Conservation (phyloP, 1,140 invertebrate species). For the Zaprionus nigranus region DNA sequence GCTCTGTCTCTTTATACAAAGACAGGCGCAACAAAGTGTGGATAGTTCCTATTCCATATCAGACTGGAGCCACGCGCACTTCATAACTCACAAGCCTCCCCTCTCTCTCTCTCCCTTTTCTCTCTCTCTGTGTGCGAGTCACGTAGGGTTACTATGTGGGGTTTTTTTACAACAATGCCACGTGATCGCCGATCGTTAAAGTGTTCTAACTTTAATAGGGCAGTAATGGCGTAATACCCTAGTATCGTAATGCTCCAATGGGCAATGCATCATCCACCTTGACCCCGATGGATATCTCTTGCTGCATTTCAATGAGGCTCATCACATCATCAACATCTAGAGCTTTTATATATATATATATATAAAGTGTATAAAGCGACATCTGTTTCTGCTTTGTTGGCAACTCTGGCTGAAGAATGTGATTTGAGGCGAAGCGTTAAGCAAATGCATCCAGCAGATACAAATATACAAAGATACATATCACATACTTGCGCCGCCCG, state of each 20-base stretch:
- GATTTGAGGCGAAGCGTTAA: slow-evolving; percentile 32
- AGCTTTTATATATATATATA: background rate
- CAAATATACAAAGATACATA: slow-evolving; percentile 56
- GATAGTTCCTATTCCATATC: slow-evolving; percentile 13
- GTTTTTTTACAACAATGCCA: slow-evolving; percentile 52
- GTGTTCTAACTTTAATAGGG: slow-evolving; percentile 64
- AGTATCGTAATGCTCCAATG: slow-evolving; percentile 5
- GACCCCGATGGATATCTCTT: slow-evolving; percentile 45
- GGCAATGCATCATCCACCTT: slow-evolving; percentile 58
- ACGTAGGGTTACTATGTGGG: slow-evolving; percentile 60
- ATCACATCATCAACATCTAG: slow-evolving; percentile 61
- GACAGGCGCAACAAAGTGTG: slow-evolving; percentile 10
- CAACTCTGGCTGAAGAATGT: slow-evolving; percentile 21
- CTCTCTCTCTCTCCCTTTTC: slow-evolving; percentile 4
- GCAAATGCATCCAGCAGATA: slow-evolving; percentile 53
- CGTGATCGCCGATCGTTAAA: slow-evolving; percentile 54
- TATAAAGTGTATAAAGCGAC: background rate
- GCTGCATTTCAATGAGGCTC: slow-evolving; percentile 66
- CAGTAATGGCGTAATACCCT: slow-evolving; percentile 33
- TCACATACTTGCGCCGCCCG: slow-evolving; percentile 34
- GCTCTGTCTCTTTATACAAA: background rate
- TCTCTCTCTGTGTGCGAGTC: slow-evolving; percentile 37
- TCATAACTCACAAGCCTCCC: slow-evolving; percentile 3
- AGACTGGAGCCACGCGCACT: slow-evolving; percentile 21
- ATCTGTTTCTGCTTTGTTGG: slow-evolving; percentile 18